A percentile compares a stretch with the other conserved stretches of the same genome.
Evolutionary conservation across 1,140 invertebrate species (phyloP).

Genomic region (Bombus terrestris): DNA sequence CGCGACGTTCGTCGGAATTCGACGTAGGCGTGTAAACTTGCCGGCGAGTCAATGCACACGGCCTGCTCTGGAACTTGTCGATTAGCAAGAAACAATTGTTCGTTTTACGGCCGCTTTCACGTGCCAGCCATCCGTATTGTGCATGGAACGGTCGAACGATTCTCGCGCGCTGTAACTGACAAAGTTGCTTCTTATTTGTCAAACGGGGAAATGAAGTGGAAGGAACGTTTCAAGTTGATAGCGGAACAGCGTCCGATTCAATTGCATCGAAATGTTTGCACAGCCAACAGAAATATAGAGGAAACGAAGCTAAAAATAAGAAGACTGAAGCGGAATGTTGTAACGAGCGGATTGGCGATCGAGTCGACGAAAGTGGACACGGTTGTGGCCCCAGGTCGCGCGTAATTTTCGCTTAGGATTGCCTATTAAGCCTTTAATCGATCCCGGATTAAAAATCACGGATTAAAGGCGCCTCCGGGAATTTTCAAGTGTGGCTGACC

Average conservation of each 20-base stretch:
- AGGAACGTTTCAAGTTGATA: background rate
- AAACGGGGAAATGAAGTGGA: background rate
- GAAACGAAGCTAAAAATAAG: background rate
- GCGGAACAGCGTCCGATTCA: too few relatives aligned
- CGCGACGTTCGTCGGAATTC: background rate
- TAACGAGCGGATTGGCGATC: background rate
- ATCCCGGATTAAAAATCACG: constrained; percentile 77
- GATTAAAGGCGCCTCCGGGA: constrained; percentile 75
- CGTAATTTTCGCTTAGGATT: constrained; percentile 65
- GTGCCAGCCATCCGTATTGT: background rate
- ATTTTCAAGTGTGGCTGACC: constrained; percentile 70
- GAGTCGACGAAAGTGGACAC: background rate
- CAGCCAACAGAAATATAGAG: background rate
- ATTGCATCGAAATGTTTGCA: too few relatives aligned
- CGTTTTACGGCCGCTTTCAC: background rate
- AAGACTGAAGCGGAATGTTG: background rate
- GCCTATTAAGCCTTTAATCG: constrained; percentile 73
- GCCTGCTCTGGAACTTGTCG: background rate
- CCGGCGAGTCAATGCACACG: constrained; percentile 18
- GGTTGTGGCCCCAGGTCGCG: background rate
- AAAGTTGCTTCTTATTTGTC: constrained; percentile 8
- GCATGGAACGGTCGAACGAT: background rate
- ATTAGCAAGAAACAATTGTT: constrained; percentile 23
- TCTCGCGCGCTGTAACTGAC: background rate
- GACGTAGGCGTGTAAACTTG: constrained; percentile 14